phyloP scores from a whole-genome alignment of 2,113 vertebrate species.

The Galemys pyrenaicus region DNA sequence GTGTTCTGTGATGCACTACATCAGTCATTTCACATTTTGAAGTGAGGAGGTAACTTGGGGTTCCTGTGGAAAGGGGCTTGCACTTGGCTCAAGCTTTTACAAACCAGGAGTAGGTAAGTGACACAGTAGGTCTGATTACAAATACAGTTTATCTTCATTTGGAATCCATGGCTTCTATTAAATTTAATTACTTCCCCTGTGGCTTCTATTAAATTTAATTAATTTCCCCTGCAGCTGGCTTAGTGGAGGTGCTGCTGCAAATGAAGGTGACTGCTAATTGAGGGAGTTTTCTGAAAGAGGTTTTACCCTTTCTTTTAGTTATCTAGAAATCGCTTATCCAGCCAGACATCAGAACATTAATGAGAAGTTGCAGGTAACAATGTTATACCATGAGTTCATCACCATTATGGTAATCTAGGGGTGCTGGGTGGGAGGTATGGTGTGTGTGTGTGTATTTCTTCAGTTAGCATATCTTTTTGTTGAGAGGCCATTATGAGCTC shows the following conservation, averaged over 20 bases:
- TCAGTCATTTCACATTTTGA: slow-evolving; percentile 8
- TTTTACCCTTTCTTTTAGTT: slow-evolving; percentile 63
- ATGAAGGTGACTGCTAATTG: slow-evolving; percentile 75
- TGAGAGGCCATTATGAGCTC: neutral
- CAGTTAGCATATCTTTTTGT: neutral
- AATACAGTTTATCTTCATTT: slow-evolving; percentile 78
- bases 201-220: slow-evolving; percentile 78
- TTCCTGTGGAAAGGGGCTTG: neutral
- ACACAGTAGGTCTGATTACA: slow-evolving; percentile 77
- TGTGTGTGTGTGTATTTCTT: neutral
- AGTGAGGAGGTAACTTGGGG: neutral
- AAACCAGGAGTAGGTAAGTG: slow-evolving; percentile 51
- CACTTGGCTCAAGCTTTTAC: slow-evolving; percentile 33
- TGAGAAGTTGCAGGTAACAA: slow-evolving; percentile 5
- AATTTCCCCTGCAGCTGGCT: slow-evolving; percentile 76
- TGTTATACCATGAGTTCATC: slow-evolving; percentile 4
- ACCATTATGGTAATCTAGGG: neutral
- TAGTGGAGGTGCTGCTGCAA: slow-evolving; percentile 65
- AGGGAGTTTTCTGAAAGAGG: slow-evolving; percentile 74
- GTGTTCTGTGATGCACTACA: neutral
- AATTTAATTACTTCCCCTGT: slow-evolving; percentile 75
- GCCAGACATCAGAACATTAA: neutral
- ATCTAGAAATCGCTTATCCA: slow-evolving; percentile 42
- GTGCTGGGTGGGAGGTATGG: neutral
- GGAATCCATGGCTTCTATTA: slow-evolving; percentile 74